Base-by-base conservation (phyloP, 2,888 invertebrate genomes). In the Hoplodrina blanda region DNA sequence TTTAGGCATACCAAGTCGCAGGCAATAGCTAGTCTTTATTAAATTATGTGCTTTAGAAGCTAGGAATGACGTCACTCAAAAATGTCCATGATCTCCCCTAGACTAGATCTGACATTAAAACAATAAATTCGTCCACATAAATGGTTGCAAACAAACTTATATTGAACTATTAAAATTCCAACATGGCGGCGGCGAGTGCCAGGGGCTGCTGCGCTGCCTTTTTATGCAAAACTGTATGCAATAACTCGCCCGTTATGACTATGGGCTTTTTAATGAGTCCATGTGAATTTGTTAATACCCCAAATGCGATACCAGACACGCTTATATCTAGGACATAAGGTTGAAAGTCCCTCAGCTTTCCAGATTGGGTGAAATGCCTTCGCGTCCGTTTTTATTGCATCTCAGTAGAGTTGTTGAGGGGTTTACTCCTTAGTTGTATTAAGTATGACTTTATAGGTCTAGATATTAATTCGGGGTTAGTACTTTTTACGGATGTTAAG, bases 211-310 rank as follows among this genome's bases (percentile, higher is more conserved):
- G 30, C 67, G 63, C 33, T 72, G 79, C 82, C 79, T 91, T 91
- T 93, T 94, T 94, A 94, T 94, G 94, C 94, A 93, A 94, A 94
- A 93, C 88, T 87, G 82, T 82, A 85, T 87, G 91, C 91, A 90
- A 91, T 94, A 93, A 92, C 90, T 87, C 85, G 78, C 75, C 73
- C 72, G 87, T 88, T 90, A 91, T 91, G 84, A 86, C 89, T 86
- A 80, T 81, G 83, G 87, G 87, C 79, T 86, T 88, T 88, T 90
- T 92, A 91, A 92, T 92, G 90, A 91, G 87, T 86, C 82, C 83
- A 85, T 78, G 82, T 76, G 85, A 84, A 88, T 89, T 84, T 84
- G 84, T 49, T 69, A 65, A 81, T 81, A 83, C 37, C 65, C 84
- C 68, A 20, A 55, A 54, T 41, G 17, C 52, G 37, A 17, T 69